Conservation (phyloP, 2,888 invertebrate species). For the Macrophya alboannulata region DNA sequence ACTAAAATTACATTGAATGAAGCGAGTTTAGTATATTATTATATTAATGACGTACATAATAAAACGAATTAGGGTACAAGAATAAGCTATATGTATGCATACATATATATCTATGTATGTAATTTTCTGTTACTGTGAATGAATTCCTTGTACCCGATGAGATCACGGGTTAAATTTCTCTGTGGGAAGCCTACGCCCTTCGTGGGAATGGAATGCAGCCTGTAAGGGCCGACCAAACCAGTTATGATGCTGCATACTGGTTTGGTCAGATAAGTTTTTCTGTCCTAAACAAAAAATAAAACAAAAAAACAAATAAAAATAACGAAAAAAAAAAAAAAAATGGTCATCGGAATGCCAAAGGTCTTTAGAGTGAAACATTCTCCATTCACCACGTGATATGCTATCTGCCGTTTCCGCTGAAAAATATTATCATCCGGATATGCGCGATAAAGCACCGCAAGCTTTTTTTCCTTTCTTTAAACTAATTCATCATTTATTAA, state of each 20-base stretch:
- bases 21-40: neutral
- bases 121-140: constrained; percentile 25
- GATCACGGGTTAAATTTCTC: constrained; percentile 52
- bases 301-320: neutral
- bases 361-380: constrained; percentile 44
- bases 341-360: constrained; percentile 46
- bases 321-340: neutral
- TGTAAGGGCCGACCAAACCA: constrained; percentile 68
- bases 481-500: neutral
- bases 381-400: neutral
- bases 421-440: neutral
- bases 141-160: constrained; percentile 49
- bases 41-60: neutral
- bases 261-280: constrained; percentile 42
- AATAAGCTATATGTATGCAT: neutral
- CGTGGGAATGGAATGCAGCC: constrained; percentile 69
- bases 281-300: constrained; percentile 1
- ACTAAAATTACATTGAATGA: neutral
- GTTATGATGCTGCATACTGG: constrained; percentile 41
- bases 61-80: neutral
- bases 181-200: constrained; percentile 53
- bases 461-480: neutral
- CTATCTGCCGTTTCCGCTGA: neutral
- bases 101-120: too few species aligned
- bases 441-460: too few species aligned